phyloP scores from a whole-genome alignment of 1,140 invertebrate species.

The Stegodyphus mimosarum region DNA sequence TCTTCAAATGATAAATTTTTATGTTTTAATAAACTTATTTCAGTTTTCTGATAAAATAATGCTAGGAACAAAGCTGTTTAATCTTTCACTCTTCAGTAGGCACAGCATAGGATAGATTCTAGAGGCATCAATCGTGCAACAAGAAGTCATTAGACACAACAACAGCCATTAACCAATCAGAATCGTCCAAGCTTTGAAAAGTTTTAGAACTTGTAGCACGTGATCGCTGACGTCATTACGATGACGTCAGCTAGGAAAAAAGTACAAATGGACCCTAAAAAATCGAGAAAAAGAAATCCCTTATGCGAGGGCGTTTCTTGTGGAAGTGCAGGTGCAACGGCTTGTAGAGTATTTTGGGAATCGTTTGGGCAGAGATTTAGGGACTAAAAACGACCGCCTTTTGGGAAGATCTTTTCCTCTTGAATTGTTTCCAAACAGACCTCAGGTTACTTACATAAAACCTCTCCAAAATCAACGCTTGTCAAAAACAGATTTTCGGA shows the following conservation, averaged over 20 bases:
- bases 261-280: background rate
- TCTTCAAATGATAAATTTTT: too few species aligned
- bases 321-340: constrained; percentile 31
- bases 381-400: background rate
- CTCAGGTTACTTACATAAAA: constrained; percentile 2
- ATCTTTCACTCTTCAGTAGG: too few species aligned
- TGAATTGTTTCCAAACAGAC: constrained; percentile 48
- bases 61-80: too few species aligned
- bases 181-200: background rate
- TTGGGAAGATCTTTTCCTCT: constrained; percentile 17
- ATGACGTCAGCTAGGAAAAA: background rate
- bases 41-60: too few species aligned
- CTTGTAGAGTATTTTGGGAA: constrained; percentile 34
- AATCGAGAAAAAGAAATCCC: too few species aligned
- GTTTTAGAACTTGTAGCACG: background rate
- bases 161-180: constrained; percentile 15
- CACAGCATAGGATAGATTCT: background rate
- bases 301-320: constrained; percentile 1
- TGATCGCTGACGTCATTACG: constrained; percentile 25
- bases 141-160: background rate
- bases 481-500: background rate
- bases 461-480: background rate
- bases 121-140: background rate
- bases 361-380: background rate
- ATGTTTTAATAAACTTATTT: too few species aligned